Conservation (phyloP, 1,140 invertebrate genomes). For the Micrasema minimum region DNA sequence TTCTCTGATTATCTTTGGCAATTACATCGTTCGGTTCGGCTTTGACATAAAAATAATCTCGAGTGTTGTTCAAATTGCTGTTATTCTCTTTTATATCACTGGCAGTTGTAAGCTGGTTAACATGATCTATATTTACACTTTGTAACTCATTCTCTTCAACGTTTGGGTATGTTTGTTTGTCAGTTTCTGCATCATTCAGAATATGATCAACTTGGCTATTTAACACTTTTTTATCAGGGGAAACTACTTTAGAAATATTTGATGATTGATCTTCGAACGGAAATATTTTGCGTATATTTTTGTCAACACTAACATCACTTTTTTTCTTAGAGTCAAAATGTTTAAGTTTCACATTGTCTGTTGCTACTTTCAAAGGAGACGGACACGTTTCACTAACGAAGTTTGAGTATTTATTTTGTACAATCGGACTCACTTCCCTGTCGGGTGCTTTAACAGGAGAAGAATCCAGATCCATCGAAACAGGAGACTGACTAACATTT, state of each 20-base stretch:
- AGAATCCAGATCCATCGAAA: conserved; percentile 10
- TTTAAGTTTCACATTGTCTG: conserved; percentile 26
- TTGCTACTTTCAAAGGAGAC: conserved; percentile 18
- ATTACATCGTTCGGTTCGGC: conserved; percentile 37
- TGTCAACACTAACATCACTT: conserved; percentile 37
- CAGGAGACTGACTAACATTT: background rate
- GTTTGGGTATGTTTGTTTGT: conserved; percentile 38
- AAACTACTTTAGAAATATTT: conserved; percentile 51
- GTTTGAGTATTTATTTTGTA: conserved; percentile 32
- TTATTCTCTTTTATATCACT: conserved; percentile 51
- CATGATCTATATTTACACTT: conserved; percentile 51
- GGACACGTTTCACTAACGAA: conserved; percentile 23
- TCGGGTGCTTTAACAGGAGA: background rate
- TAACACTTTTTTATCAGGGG: conserved; percentile 48
- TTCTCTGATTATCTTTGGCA: conserved; percentile 59
- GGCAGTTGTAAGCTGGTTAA: conserved; percentile 53
- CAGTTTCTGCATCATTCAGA: conserved; percentile 40
- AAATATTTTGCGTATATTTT: conserved; percentile 12
- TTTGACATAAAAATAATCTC: conserved; percentile 25
- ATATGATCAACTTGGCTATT: conserved; percentile 40
- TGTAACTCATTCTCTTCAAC: conserved; percentile 44
- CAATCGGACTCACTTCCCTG: background rate
- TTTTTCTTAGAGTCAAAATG: conserved; percentile 6
- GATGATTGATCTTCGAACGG: conserved; percentile 41
- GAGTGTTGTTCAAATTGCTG: conserved; percentile 43